Evolutionary conservation across 2,888 invertebrate species (phyloP).

Genomic region (Brenthis ino): DNA sequence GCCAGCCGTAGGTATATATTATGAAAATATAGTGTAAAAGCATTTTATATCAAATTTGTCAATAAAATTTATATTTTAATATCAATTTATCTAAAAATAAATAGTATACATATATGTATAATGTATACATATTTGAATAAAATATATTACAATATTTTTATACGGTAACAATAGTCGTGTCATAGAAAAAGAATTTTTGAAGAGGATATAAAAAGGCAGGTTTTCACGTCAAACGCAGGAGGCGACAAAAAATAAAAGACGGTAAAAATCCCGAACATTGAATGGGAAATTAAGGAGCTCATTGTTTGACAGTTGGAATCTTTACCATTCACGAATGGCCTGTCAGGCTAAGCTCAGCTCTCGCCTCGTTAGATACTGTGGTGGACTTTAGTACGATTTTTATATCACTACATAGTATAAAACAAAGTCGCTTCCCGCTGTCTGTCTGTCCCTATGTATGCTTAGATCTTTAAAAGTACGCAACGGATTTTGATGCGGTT

Average conservation of each 20-base stretch:
- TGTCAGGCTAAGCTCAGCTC: constrained; percentile 15
- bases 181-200: constrained; percentile 14
- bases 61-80: too few species aligned
- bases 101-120: too few species aligned
- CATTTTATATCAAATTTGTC: too few species aligned
- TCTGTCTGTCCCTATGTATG: too few species aligned
- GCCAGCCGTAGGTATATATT: too few species aligned
- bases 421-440: too few species aligned
- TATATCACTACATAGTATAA: not conserved
- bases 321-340: constrained; percentile 25
- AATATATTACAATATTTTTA: not conserved
- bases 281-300: constrained; percentile 45
- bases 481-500: too few species aligned
- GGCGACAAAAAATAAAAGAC: constrained; percentile 35
- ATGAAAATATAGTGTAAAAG: too few species aligned
- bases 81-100: too few species aligned
- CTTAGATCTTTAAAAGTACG: too few species aligned
- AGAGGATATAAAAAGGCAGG: constrained; percentile 37
- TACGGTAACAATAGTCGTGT: not conserved
- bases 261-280: constrained; percentile 29
- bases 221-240: constrained; percentile 54
- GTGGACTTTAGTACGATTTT: not conserved
- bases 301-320: constrained; percentile 40
- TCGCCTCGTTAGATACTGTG: constrained; percentile 6
- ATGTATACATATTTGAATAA: not conserved